These are phyloP conservation scores for Aegotheles bennettii DNA, from an alignment of 2,113 vertebrate species.

Conservation along the genomic window DNA sequence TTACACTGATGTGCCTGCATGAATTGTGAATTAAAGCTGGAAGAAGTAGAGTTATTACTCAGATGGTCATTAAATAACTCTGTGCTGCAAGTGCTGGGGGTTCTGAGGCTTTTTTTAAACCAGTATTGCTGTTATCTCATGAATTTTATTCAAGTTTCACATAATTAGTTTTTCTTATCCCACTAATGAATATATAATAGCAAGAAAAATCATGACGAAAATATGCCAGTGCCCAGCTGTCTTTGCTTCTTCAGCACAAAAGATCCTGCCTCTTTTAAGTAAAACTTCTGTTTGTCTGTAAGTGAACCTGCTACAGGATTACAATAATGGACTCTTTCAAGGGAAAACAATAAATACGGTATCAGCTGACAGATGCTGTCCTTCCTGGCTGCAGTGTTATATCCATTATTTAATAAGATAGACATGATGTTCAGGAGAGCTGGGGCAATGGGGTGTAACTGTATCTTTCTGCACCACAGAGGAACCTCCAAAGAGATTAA, in stretches of 20 bases:
- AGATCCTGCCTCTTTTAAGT: constrained; percentile 17
- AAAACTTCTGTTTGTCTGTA: constrained; percentile 42
- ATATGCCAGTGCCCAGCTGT: not conserved
- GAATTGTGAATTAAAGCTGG: not conserved
- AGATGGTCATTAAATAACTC: not conserved
- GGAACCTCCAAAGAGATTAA: constrained; percentile 1
- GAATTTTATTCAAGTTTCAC: not conserved
- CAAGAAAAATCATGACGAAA: not conserved
- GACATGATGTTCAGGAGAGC: constrained; percentile 19
- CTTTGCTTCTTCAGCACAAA: not conserved
- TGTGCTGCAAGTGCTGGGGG: not conserved
- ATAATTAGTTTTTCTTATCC: not conserved
- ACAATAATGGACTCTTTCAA: constrained; percentile 29
- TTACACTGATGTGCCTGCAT: not conserved
- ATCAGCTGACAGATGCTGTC: constrained; percentile 39
- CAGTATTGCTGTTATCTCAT: not conserved
- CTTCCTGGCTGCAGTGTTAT: constrained; percentile 12
- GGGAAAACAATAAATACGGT: constrained; percentile 25
- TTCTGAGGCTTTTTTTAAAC: not conserved
- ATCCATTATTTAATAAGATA: constrained; percentile 54
- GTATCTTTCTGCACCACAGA: not conserved
- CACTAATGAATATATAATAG: not conserved
- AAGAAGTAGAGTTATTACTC: not conserved
- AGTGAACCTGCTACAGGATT: constrained; percentile 30
- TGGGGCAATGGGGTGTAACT: constrained; percentile 17